Percentiles rank a stretch among this genome's conserved stretches.
Conservation (phyloP, 2,113 vertebrate genomes). For the Cottus gobio region DNA sequence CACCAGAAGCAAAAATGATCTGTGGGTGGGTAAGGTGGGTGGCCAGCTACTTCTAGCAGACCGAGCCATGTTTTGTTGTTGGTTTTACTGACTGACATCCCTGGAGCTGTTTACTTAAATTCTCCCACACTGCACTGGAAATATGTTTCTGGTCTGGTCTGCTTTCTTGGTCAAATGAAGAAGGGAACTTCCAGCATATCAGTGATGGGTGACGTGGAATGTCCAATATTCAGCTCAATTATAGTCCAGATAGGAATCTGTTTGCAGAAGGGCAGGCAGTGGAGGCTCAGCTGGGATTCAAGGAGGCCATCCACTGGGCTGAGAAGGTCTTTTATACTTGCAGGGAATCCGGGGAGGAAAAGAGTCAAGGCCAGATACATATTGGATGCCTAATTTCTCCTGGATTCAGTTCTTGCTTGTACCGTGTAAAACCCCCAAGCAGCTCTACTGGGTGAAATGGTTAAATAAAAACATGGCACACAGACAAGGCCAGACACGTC, state of each 20-base stretch:
- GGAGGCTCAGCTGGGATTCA: not conserved
- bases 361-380: slow-evolving; percentile 27
- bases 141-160: not conserved
- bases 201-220: not conserved
- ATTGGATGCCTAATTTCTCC: slow-evolving; percentile 15
- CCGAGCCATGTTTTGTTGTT: not conserved
- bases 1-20: not conserved
- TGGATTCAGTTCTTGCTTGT: not conserved
- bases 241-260: not conserved
- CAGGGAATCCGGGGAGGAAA: slow-evolving; percentile 4
- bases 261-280: not conserved
- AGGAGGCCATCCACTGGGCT: not conserved
- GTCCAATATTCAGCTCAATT: not conserved
- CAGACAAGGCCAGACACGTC: not conserved
- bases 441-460: slow-evolving; percentile 3
- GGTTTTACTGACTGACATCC: not conserved
- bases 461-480: not conserved
- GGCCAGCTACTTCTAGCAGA: slow-evolving; percentile 4
- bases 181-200: not conserved
- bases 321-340: slow-evolving; percentile 19
- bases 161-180: slow-evolving; percentile 11
- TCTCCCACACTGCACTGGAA: not conserved
- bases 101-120: slow-evolving; percentile 13
- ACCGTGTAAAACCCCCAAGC: not conserved
- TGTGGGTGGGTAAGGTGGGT: not conserved